phyloP scores from a whole-genome alignment of 92 coral and sea anemone genomes.

The Siderastrea siderea region DNA sequence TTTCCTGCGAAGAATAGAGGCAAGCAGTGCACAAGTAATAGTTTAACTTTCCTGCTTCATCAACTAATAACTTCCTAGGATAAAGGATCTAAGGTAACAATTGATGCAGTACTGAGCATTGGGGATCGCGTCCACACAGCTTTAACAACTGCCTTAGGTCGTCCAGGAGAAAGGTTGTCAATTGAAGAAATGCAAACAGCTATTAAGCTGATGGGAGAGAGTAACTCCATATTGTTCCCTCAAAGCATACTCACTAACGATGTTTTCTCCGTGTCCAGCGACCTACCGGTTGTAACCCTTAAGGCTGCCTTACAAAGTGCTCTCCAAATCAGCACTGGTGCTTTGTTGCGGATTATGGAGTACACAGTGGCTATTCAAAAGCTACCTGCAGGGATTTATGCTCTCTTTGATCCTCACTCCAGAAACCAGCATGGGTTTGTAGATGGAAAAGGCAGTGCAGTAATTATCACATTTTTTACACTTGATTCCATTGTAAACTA shows the following conservation, averaged over 20 bases:
- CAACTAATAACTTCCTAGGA: slow-evolving; percentile 8
- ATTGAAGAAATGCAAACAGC: slow-evolving; percentile 20
- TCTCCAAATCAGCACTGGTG: neutral
- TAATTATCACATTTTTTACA: slow-evolving; percentile 8
- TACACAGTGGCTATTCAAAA: slow-evolving; percentile 26
- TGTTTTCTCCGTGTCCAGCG: neutral
- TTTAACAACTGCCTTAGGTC: slow-evolving; percentile 14
- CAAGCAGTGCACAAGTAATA: slow-evolving; percentile 27
- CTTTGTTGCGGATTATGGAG: slow-evolving; percentile 9
- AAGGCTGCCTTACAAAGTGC: slow-evolving; percentile 15
- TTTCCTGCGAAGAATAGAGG: slow-evolving; percentile 15
- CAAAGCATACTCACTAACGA: slow-evolving; percentile 18
- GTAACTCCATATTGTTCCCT: slow-evolving; percentile 9
- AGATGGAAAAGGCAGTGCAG: slow-evolving; percentile 28
- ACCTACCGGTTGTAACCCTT: slow-evolving; percentile 18
- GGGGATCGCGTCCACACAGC: slow-evolving; percentile 18
- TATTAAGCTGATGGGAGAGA: slow-evolving; percentile 26
- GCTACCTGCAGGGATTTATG: neutral
- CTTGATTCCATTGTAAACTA: slow-evolving; percentile 5
- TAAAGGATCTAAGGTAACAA: slow-evolving; percentile 5
- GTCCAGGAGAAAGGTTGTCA: slow-evolving; percentile 34
- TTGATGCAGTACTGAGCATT: slow-evolving; percentile 39
- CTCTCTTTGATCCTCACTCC: slow-evolving; percentile 31
- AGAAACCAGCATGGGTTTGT: slow-evolving; percentile 13
- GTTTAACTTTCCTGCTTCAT: slow-evolving; percentile 33